Evolutionary conservation across 2,888 invertebrate genomes (phyloP).

Genomic region (Drosophila subquinaria): DNA sequence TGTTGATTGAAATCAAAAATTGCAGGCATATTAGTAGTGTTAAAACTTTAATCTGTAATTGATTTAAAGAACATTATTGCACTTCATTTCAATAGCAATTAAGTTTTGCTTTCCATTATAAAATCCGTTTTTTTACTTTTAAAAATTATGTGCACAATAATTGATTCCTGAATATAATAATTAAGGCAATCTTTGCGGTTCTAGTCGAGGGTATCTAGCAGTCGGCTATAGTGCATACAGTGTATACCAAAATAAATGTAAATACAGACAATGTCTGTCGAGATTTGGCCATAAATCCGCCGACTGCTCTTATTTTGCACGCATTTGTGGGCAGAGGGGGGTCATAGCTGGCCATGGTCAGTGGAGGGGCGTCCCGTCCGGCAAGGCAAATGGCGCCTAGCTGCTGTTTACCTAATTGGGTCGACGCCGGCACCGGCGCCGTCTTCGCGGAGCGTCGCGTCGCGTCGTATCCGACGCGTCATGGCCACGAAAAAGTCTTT

Average conservation of each 20-base stretch:
- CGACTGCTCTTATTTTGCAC: conserved; percentile 57
- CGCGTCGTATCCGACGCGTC: conserved; percentile 33
- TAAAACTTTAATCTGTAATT: not conserved
- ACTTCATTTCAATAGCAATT: too few species aligned
- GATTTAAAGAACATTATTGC: not conserved
- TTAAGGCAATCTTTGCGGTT: not conserved
- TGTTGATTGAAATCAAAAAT: too few species aligned
- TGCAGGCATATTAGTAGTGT: too few species aligned
- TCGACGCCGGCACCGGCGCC: conserved; percentile 55
- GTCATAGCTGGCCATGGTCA: conserved; percentile 22
- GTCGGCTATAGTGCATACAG: not conserved
- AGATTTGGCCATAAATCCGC: conserved; percentile 51
- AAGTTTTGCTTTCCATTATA: too few species aligned
- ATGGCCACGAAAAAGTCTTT: conserved; percentile 50
- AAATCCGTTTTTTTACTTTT: too few species aligned
- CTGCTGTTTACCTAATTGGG: conserved; percentile 64
- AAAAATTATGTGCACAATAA: too few species aligned
- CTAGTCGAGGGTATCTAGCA: conserved; percentile 12
- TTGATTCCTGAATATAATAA: too few species aligned
- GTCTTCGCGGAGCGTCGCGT: conserved; percentile 34
- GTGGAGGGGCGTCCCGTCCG: conserved; percentile 15
- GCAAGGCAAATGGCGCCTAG: conserved; percentile 61
- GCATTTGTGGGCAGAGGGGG: conserved; percentile 18
- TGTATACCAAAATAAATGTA: conserved; percentile 18
- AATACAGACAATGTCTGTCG: conserved; percentile 43